Evolutionary conservation across 2,888 invertebrate genomes (phyloP), one percentile per base, ranked within the genome.

Genomic region (Apotomis turbidana): DNA sequence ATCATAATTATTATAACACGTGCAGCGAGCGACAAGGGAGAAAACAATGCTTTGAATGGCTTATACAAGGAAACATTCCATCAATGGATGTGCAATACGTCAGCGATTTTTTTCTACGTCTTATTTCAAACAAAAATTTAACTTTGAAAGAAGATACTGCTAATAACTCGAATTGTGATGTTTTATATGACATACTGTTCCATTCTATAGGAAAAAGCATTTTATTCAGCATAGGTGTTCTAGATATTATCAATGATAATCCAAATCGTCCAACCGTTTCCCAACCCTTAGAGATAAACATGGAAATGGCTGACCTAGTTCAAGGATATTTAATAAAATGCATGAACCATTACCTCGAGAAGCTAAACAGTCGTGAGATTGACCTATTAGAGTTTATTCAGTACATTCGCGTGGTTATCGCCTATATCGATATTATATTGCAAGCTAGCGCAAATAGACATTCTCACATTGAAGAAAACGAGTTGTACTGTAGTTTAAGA

Each of bases 151-250:
- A 69, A 46, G 52, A 60, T 15, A 13, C 10, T 38, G 46, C 36
- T 38, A 13, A 70, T 52, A 46, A 71, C 44, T 55, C 70, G 12
- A 77, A 78, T 55, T 72, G 68, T 61, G 77, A 82, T 63, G 68
- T 76, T 58, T 76, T 90, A 58, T 85, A 84, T 73, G 79, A 87
- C 54, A 79, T 81, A 61, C 74, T 93, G 72, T 91, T 90, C 74
- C 76, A 83, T 74, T 85, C 84, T 3, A 79, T 81, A 36, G 91
- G 91, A 58, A 85, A 82, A 73, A 84, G 84, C 75, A 87, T 90
- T 70, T 78, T 93, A 68, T 90, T 89, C 62, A 88, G 86, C 76
- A 88, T 88, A 77, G 93, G 93, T 76, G 88, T 91, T 82, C 76
- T 83, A 51, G 80, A 85, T 10, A 74, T 84, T 66, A 51, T 74